These are phyloP conservation scores for Drosophila micromelanica DNA, from an alignment of 1,140 invertebrate genomes.

Conservation along the genomic window DNA sequence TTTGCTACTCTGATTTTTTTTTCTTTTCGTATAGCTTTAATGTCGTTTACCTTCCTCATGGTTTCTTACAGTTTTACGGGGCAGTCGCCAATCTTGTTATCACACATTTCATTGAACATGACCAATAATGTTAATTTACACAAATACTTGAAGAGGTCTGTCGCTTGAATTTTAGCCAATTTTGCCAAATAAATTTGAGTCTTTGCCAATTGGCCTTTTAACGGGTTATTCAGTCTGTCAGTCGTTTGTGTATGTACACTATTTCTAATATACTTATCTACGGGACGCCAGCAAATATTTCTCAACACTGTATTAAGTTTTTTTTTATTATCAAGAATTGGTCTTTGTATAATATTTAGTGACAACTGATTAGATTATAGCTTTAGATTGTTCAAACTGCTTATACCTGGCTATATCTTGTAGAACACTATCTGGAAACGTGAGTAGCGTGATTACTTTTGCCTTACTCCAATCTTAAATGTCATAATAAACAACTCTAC, in stretches of 20 bases:
- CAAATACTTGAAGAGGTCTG: neutral
- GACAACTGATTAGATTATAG: constrained; percentile 27
- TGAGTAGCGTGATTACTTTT: neutral
- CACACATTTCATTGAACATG: neutral
- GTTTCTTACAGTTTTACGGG: constrained; percentile 6
- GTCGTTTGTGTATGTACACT: neutral
- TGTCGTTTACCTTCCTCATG: constrained; percentile 34
- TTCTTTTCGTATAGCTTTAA: constrained; percentile 22
- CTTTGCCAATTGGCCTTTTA: constrained; percentile 64
- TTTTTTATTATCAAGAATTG: constrained; percentile 28
- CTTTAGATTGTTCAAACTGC: constrained; percentile 13
- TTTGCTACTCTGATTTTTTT: constrained; percentile 9
- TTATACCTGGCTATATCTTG: constrained; percentile 15
- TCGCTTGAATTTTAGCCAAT: neutral
- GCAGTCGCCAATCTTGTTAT: neutral
- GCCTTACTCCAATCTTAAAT: neutral
- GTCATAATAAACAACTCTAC: constrained; percentile 2
- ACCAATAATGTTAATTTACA: constrained; percentile 8
- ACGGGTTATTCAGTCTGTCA: constrained; percentile 20
- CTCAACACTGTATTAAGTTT: constrained; percentile 5
- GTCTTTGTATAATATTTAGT: constrained; percentile 1
- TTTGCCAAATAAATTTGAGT: constrained; percentile 33
- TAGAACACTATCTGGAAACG: neutral
- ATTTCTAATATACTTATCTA: constrained; percentile 1
- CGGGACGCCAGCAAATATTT: neutral